Percentiles rank a stretch among this genome's conserved stretches.
Conservation (phyloP, 2,888 invertebrate genomes). For the Heteromurus nitidus region DNA sequence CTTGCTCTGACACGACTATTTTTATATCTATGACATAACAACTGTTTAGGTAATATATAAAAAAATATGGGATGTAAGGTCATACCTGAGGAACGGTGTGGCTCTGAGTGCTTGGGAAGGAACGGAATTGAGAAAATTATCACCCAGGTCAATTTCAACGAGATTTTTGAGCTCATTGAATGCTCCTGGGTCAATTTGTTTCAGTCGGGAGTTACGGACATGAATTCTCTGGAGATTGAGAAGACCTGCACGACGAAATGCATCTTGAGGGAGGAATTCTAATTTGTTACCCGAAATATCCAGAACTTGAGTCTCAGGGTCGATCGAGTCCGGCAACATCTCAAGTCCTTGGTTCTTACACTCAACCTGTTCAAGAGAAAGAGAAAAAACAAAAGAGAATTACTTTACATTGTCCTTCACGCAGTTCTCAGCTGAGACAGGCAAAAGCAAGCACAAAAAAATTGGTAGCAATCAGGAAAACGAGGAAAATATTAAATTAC, state of each 20-base stretch:
- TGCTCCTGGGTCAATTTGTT: constrained; percentile 89
- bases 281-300: constrained; percentile 92
- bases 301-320: constrained; percentile 92
- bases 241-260: constrained; percentile 87
- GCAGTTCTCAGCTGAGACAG: not conserved
- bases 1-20: not conserved
- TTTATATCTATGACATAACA: not conserved
- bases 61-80: not conserved
- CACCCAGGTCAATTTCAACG: constrained; percentile 90
- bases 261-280: constrained; percentile 87
- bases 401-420: not conserved
- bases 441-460: not conserved
- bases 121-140: constrained; percentile 87
- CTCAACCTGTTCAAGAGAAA: constrained; percentile 78
- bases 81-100: constrained; percentile 84
- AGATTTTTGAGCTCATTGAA: constrained; percentile 91
- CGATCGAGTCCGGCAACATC: constrained; percentile 89
- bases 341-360: constrained; percentile 89
- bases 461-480: not conserved
- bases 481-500: constrained; percentile 23
- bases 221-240: constrained; percentile 91
- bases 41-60: too few species aligned
- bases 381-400: constrained; percentile 7
- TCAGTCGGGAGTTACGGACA: constrained; percentile 88
- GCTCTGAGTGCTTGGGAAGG: constrained; percentile 87